phyloP scores from a whole-genome alignment of 2,797 vertebrate species.

The Mormyrus proboscirostris region DNA sequence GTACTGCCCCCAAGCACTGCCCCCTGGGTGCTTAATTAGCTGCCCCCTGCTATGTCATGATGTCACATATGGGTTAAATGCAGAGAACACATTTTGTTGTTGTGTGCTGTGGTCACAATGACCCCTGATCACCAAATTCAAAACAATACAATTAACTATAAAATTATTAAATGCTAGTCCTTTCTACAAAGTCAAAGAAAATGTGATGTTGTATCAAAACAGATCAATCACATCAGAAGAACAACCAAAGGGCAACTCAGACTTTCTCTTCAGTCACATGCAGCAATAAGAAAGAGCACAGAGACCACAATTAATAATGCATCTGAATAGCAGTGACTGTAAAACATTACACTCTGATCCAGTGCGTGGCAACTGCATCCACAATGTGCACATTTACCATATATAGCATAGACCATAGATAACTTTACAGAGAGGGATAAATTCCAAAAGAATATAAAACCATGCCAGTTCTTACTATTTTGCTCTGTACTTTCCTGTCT shows the following conservation, averaged over 20 bases:
- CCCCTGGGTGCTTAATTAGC: background rate
- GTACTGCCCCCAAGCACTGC: background rate
- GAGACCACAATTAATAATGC: background rate
- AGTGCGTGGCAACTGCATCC: background rate
- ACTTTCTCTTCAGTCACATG: background rate
- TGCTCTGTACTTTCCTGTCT: background rate
- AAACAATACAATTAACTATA: background rate
- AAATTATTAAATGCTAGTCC: background rate
- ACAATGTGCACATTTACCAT: background rate
- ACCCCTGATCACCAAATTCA: background rate
- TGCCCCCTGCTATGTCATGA: background rate
- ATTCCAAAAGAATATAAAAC: background rate
- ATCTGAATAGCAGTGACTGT: background rate
- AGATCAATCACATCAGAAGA: background rate
- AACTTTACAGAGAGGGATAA: background rate
- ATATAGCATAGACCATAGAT: background rate
- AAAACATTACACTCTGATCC: background rate
- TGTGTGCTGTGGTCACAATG: background rate
- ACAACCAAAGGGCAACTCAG: background rate
- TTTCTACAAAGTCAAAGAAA: background rate
- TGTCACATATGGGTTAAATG: background rate
- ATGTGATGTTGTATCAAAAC: background rate
- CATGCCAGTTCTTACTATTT: background rate
- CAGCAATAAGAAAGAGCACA: background rate
- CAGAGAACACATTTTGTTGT: background rate